Base-by-base conservation (phyloP, 2,113 vertebrate species). In the Pica pica region DNA sequence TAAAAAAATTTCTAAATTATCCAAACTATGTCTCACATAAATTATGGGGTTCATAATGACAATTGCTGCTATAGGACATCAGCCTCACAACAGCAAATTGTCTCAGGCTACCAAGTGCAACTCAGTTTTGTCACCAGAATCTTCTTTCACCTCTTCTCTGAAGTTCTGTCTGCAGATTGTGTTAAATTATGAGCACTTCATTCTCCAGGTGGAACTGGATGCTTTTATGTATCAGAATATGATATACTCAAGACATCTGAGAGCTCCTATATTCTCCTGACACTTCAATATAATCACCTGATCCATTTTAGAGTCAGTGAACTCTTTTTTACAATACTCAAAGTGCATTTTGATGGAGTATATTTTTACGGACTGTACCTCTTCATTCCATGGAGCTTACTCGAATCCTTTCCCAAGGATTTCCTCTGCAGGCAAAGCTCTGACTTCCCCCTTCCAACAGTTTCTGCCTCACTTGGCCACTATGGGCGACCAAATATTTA, bases 341-440 rank as follows among this genome's bases (percentile, higher is more conserved):
- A 59, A 89, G 67, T 67, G 59, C 63, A 77, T 90, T 93, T 91
- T 88, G 82, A 83, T 80, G 74, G 59, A 69, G 50, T 90, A 2
- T 71, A 49, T 76, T 69, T 84, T 65, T 61, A 64, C 0, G 1
- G n/a, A 65, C 78, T 15, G 41, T 30, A 68, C 16, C 53, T 57
- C 75, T 93, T 85, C 59, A 21, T 56, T 73, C 57, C 63, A 79
- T 0, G 4, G 63, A 90, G 42, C 78, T 91, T 85, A 80, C 39
- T 44, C 0, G 0, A 90, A 93, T 83, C 84, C 55, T 55, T 91
- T 95, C 37, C 65, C 46, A 47, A 91, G 81, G 94, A 95, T 91
- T 92, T 91, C 50, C 78, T 83, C 75, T 55, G 50, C 55, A 90
- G 87, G 78, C 82, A 94, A 80, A 93, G 42, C 90, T 76, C 59